Conservation (phyloP, 2,797 vertebrate genomes). For the Melanotaenia trifasciata region DNA sequence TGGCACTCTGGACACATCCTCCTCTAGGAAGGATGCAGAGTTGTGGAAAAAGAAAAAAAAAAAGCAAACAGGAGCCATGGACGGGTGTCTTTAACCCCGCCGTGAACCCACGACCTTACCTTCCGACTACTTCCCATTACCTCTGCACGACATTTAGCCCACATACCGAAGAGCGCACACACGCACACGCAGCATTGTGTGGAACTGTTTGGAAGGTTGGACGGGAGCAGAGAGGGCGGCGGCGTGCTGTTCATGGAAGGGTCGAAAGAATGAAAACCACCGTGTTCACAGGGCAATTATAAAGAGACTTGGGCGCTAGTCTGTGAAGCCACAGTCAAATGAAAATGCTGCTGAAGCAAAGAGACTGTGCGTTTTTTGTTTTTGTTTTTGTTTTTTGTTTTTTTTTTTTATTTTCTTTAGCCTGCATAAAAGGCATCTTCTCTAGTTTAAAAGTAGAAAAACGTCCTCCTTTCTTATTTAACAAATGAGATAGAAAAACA, state of each 20-base stretch:
- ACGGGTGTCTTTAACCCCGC: constrained; percentile 87
- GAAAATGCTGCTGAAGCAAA: constrained; percentile 20
- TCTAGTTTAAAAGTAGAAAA: too few species aligned
- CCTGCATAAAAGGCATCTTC: too few species aligned
- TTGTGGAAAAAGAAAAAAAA: constrained; percentile 74
- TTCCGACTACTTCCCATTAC: constrained; percentile 88
- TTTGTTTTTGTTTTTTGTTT: not conserved
- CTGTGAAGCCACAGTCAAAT: constrained; percentile 25
- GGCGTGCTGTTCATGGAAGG: constrained; percentile 59
- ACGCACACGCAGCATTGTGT: constrained; percentile 55
- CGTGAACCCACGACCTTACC: constrained; percentile 89
- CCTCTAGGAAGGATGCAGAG: constrained; percentile 92
- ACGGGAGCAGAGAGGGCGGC: constrained; percentile 44
- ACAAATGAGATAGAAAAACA: not conserved
- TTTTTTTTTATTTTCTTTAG: not conserved
- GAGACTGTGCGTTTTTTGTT: not conserved
- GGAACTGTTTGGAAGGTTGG: constrained; percentile 57
- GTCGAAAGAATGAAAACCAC: constrained; percentile 67
- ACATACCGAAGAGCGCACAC: constrained; percentile 59
- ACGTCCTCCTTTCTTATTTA: not conserved
- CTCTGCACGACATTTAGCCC: constrained; percentile 85
- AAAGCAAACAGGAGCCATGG: constrained; percentile 87
- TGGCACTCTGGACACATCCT: constrained; percentile 86
- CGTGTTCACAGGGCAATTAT: constrained; percentile 50
- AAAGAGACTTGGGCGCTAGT: constrained; percentile 34